Percentiles rank a stretch among this genome's conserved stretches.
These are phyloP conservation scores for Ageneiosus marmoratus DNA, from an alignment of 2,113 vertebrate genomes.

Conservation along the genomic window DNA sequence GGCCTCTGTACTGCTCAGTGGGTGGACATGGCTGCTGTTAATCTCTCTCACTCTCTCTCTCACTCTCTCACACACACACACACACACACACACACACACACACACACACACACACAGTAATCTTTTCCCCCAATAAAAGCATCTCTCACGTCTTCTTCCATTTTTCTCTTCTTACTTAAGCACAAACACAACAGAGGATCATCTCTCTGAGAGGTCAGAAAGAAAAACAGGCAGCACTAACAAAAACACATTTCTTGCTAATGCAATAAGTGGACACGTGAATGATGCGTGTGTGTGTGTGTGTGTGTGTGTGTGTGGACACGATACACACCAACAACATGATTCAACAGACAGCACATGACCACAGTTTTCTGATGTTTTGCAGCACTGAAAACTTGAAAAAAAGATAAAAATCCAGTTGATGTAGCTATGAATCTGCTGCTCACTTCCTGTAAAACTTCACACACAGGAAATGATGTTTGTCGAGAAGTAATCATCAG, in stretches of 20 bases:
- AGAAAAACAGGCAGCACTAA: neutral
- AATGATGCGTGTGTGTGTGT: neutral
- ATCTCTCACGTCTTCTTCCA: neutral
- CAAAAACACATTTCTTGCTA: neutral
- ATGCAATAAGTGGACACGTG: neutral
- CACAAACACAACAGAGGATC: neutral
- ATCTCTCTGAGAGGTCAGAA: neutral
- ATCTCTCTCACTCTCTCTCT: neutral
- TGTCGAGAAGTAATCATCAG: no score
- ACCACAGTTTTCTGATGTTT: no score
- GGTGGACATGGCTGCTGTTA: conserved; percentile 67
- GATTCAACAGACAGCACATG: no score
- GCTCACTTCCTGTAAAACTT: neutral
- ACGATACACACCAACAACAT: no score
- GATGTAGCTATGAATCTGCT: neutral
- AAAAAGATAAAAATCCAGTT: neutral
- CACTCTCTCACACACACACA: neutral
- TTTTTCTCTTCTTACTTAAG: neutral
- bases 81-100: neutral
- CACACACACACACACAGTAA: neutral
- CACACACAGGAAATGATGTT: neutral
- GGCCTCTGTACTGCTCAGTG: conserved; percentile 66
- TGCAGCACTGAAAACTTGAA: neutral
- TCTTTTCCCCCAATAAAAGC: neutral
- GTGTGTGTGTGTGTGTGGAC: neutral